These are phyloP conservation scores for Nephrotoma appendiculata DNA, from an alignment of 2,888 invertebrate genomes.

Conservation along the genomic window DNA sequence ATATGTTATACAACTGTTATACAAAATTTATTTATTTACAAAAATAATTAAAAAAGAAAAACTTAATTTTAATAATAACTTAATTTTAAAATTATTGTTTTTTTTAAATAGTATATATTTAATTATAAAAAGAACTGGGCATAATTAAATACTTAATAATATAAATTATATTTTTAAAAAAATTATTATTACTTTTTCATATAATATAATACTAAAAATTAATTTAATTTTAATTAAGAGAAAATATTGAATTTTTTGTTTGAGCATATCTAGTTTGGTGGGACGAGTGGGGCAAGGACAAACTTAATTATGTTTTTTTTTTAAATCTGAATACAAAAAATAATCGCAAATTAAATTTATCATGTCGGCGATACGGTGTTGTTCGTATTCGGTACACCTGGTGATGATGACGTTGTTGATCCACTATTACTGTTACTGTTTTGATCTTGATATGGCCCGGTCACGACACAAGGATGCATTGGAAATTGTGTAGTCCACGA, in stretches of 20 bases:
- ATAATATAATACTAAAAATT: not conserved
- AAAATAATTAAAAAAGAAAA: not conserved
- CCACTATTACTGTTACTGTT: slow-evolving; percentile 23
- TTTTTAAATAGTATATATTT: not conserved
- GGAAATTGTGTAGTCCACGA: slow-evolving; percentile 77
- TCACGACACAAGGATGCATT: slow-evolving; percentile 75
- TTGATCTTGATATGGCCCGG: slow-evolving; percentile 67
- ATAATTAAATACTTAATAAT: not conserved
- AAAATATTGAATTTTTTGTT: not conserved
- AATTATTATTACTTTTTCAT: not conserved
- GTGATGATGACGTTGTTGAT: slow-evolving; percentile 23
- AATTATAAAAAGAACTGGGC: not conserved
- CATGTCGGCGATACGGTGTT: not conserved
- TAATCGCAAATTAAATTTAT: not conserved
- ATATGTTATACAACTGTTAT: not conserved
- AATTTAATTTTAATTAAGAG: not conserved
- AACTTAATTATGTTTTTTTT: not conserved
- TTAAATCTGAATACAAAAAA: not conserved
- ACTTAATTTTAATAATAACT: not conserved
- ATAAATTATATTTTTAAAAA: not conserved
- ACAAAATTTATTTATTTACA: not conserved
- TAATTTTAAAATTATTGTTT: not conserved
- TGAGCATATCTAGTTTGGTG: not conserved
- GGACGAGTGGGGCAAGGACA: not conserved
- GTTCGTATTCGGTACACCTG: not conserved